These are phyloP conservation scores for Halcyon badia DNA, from an alignment of 2,797 vertebrate genomes.

Conservation along the genomic window DNA sequence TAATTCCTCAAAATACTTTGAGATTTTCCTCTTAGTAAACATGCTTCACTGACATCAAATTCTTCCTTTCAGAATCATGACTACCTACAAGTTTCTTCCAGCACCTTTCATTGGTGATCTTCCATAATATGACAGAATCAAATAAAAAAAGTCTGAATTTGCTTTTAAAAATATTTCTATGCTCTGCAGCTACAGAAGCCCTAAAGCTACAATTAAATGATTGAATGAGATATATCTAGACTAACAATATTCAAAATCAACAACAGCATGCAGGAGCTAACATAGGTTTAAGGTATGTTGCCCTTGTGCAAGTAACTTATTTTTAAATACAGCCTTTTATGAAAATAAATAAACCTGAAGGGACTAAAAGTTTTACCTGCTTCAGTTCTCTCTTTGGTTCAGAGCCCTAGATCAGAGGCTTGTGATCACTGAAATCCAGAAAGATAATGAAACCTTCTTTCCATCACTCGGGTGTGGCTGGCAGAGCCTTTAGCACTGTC, in stretches of 20 bases:
- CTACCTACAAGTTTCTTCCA: background rate
- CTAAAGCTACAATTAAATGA: background rate
- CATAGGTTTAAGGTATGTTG: fast-evolving
- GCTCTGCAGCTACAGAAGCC: background rate
- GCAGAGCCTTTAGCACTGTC: background rate
- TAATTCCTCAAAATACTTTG: conserved; percentile 1
- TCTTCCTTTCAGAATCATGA: background rate
- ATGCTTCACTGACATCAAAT: background rate
- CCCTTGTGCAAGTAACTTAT: background rate
- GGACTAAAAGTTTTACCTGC: background rate
- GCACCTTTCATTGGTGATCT: background rate
- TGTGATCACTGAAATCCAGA: background rate
- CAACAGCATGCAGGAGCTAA: background rate
- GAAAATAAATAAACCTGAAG: background rate
- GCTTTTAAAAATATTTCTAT: background rate
- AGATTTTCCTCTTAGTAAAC: background rate
- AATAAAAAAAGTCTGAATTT: background rate
- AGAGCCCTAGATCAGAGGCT: background rate
- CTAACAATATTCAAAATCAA: background rate
- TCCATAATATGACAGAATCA: background rate
- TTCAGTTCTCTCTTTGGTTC: background rate
- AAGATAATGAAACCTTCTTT: background rate
- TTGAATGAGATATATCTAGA: background rate
- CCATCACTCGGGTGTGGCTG: background rate
- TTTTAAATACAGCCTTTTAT: background rate